These are phyloP conservation scores for Drosophila arawakana DNA, from an alignment of 1,140 invertebrate genomes.

Conservation along the genomic window DNA sequence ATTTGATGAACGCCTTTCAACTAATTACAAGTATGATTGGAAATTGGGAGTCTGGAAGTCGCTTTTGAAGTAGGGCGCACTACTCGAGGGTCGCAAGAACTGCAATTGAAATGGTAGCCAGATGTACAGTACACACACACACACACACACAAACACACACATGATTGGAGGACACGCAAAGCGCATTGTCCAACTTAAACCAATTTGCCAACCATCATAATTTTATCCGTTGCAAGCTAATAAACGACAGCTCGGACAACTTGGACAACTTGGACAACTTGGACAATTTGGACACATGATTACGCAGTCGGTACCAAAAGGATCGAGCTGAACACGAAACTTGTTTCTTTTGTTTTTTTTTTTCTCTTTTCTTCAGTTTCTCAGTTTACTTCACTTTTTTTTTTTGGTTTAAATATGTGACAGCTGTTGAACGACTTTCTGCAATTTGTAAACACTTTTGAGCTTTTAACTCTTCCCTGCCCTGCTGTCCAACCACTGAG, in stretches of 20 bases:
- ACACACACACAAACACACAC: constrained; percentile 42
- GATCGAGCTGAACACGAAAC: constrained; percentile 30
- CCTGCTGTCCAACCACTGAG: background rate
- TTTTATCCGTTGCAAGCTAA: constrained; percentile 52
- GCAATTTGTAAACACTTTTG: background rate
- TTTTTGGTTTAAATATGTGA: background rate
- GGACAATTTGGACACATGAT: background rate
- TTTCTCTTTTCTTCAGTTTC: background rate
- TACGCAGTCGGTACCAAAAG: constrained; percentile 23
- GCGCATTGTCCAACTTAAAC: constrained; percentile 27
- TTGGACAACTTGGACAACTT: background rate
- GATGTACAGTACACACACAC: constrained; percentile 4
- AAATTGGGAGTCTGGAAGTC: constrained; percentile 3
- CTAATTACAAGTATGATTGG: constrained; percentile 31
- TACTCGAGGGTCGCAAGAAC: constrained; percentile 7
- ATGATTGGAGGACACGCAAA: constrained; percentile 58
- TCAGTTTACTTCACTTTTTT: background rate
- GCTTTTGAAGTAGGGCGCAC: constrained; percentile 30
- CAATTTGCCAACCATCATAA: constrained; percentile 69
- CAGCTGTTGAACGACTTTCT: constrained; percentile 42
- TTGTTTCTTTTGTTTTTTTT: constrained; percentile 10
- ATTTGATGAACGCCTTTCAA: constrained; percentile 28
- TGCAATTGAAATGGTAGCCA: constrained; percentile 7
- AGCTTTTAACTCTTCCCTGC: constrained; percentile 15
- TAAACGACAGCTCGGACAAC: constrained; percentile 50